Conservation (phyloP, 2,113 vertebrate genomes). For the Phodopus roborovskii region DNA sequence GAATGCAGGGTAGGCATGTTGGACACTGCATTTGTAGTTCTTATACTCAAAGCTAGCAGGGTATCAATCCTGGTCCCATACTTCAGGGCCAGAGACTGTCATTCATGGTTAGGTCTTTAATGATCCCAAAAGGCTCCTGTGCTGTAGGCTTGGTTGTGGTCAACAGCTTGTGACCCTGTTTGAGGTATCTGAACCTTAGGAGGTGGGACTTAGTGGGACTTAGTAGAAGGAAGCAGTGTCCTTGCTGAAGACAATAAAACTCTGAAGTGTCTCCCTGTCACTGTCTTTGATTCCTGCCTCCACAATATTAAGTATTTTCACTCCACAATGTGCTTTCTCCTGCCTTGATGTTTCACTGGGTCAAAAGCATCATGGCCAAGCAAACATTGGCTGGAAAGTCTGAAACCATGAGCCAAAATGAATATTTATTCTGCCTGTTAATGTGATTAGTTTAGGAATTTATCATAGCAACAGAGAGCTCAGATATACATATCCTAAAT, state of each 20-base stretch:
- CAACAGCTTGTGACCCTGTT: not conserved
- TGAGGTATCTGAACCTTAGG: not conserved
- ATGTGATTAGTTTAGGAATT: not conserved
- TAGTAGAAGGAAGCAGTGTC: not conserved
- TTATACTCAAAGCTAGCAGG: not conserved
- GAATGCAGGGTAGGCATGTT: not conserved
- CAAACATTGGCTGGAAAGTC: not conserved
- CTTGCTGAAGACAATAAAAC: too few relatives aligned
- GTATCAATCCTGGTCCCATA: not conserved
- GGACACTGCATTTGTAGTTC: not conserved
- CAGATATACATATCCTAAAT: not conserved
- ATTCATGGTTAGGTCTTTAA: not conserved
- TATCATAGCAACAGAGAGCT: not conserved
- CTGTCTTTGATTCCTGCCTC: not conserved
- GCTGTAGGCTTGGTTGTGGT: not conserved
- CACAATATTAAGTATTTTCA: not conserved
- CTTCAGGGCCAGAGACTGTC: not conserved
- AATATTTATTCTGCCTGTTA: not conserved
- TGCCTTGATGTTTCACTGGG: too few relatives aligned
- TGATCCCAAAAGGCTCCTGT: not conserved
- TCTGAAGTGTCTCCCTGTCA: rapidly evolving
- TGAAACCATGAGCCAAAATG: not conserved
- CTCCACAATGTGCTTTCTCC: too few relatives aligned
- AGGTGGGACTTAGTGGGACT: too few relatives aligned
- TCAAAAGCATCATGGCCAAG: not conserved